Evolutionary conservation across 2,888 invertebrate species (phyloP), one percentile per base, ranked within the genome.

Genomic region (Aspidiotus destructor): DNA sequence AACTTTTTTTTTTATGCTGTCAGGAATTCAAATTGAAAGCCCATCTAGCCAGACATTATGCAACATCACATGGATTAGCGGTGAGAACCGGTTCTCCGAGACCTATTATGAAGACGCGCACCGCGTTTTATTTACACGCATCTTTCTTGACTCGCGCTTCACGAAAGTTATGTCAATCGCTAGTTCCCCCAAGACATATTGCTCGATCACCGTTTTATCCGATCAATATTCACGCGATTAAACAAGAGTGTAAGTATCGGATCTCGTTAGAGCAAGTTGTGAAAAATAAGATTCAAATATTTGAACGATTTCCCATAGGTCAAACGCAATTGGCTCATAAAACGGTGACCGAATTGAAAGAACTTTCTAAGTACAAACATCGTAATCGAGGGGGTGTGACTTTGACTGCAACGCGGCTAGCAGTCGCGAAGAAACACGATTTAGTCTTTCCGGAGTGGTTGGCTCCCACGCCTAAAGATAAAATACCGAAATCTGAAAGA

Each of bases 101-200:
- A 69, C 95, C 96, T 65, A 92, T 96, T 60, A 93, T 95, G 93
- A 96, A 96, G 81, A 96, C 96, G 67, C 85, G 96, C 76, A 93
- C 95, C 73, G 95, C 96, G 71, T 96, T 97, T 82, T 95, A 93
- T 81, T 83, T 96, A 76, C 88, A 90, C 78, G 94, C 92, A 68
- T 93, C 94, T 75, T 87, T 92, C 70, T 83, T 92, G 77, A 94
- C 95, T 71, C 85, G 92, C 74, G 86, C 94, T 72, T 93, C 95
- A 68, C 85, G 96, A 71, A 83, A 92, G 72, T 81, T 95, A 72
- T 92, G 93, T 78, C 84, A 88, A 73, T 87, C 68, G 44, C 60
- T 92, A 75, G 83, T 88, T 74, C 86, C 88, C 74, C 88, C 92
- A 7, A 79, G 90, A 17, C 92, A 92, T 79, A 89, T 90, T 71